Conservation (phyloP, 1,140 invertebrate species). For the Caenorhabditis brenneri region DNA sequence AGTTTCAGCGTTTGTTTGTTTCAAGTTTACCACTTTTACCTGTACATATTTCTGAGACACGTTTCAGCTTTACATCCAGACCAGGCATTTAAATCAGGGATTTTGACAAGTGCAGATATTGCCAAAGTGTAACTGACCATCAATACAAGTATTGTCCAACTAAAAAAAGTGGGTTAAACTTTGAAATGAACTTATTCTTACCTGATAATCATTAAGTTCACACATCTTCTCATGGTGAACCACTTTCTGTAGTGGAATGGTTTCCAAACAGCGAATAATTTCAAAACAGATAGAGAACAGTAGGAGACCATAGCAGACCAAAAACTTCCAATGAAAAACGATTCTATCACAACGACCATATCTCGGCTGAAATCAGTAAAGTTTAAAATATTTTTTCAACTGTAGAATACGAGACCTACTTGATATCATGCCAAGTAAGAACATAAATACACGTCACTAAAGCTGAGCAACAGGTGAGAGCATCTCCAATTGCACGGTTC, state of each 20-base stretch:
- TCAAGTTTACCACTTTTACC: background rate
- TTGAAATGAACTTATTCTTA: background rate
- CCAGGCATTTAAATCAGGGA: conserved; percentile 55
- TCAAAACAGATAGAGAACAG: conserved; percentile 60
- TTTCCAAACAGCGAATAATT: conserved; percentile 62
- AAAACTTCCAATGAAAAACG: conserved; percentile 64
- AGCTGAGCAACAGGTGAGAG: conserved; percentile 59
- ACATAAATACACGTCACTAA: conserved; percentile 57
- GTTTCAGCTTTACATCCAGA: conserved; percentile 58
- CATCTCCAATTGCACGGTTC: conserved; percentile 63
- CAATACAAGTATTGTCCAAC: conserved; percentile 57
- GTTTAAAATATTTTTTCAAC: background rate
- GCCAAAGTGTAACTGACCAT: conserved; percentile 55
- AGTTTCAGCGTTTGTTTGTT: background rate
- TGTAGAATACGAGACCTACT: conserved; percentile 54
- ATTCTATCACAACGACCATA: conserved; percentile 60
- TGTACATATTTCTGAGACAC: conserved; percentile 52
- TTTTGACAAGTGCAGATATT: conserved; percentile 53
- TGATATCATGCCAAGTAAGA: conserved; percentile 52
- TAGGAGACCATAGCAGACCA: conserved; percentile 67
- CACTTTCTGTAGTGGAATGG: conserved; percentile 63
- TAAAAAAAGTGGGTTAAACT: conserved; percentile 59
- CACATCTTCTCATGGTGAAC: conserved; percentile 64
- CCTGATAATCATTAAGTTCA: conserved; percentile 45
- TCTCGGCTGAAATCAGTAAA: conserved; percentile 61